phyloP scores from a whole-genome alignment of 2,113 vertebrate genomes.

The Chrysochloris asiatica region DNA sequence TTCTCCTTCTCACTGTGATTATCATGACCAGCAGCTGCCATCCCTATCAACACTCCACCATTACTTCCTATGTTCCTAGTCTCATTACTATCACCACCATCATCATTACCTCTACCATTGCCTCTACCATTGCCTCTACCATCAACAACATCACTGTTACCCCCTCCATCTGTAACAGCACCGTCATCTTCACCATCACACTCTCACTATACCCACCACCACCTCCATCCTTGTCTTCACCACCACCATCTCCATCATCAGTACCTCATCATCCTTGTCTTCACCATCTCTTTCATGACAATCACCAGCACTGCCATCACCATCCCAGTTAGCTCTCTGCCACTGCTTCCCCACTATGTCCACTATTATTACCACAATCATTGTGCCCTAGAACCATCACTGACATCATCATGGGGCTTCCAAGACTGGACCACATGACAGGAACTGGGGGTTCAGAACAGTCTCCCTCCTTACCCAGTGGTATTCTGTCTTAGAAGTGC shows the following conservation, averaged over 20 bases:
- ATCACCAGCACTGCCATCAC: background rate
- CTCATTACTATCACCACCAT: background rate
- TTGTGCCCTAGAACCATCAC: background rate
- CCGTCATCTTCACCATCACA: rapidly evolving
- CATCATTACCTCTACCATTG: background rate
- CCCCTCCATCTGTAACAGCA: background rate
- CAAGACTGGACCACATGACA: background rate
- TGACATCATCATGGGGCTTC: background rate
- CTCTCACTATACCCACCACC: background rate
- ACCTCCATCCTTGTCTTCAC: background rate
- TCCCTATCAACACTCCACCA: background rate
- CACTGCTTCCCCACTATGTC: background rate
- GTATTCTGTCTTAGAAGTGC: background rate
- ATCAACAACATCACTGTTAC: background rate
- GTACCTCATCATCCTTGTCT: background rate
- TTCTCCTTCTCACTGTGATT: background rate
- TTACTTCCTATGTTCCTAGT: background rate
- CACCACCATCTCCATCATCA: background rate
- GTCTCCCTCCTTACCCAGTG: background rate
- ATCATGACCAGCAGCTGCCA: background rate
- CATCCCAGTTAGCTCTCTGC: background rate
- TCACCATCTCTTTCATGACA: background rate
- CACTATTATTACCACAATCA: background rate
- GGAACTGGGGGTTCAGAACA: background rate
- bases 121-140: background rate